Evolutionary conservation across 2,888 invertebrate genomes (phyloP), one percentile per base, ranked within the genome.

Genomic region (Minunthozetes semirufus): DNA sequence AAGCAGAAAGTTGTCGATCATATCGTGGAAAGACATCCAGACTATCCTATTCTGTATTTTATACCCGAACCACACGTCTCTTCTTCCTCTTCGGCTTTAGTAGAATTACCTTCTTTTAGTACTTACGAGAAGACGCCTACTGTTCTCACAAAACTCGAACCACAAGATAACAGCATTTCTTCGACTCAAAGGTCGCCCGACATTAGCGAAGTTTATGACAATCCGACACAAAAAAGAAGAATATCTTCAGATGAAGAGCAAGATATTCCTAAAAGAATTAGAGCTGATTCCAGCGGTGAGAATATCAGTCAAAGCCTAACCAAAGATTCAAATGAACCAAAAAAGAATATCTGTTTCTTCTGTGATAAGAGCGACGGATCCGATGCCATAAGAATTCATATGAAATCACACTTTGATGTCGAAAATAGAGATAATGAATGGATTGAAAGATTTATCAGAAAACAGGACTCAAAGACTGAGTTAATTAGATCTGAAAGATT

Each of bases 41-140:
- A 68, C 13, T 68, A 42, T 68, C 68, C 42, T 9, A 19, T 68
- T 3, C 38, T 68, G 8, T 68, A 68, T 42, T 68, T 42, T 15
- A 68, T 63, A 63, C 63, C 63, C 33, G 63, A 63, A 38, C 38
- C 63, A 6, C 29, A 29, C 2, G 13, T 63, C 8, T 38, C 33
- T 33, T 38, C 33, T 33, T 6, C 11, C 15, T 63, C 63, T 29
- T 29, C 63, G 8, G 1, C 33, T 63, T 33, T 15, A 9, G 5
- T 19, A 9, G 50, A 50, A n/a, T 38, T 29, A 33, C 27, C 25
- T 19, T 29, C 5, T 29, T 56, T 56, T 22, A 56, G 4, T n/a
- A 56, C 3, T 59, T 59, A 59, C 27, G 59, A 59, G 5, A 29
- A 61, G 1, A 27, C 4, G 2, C 2, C 38, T 29, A 5, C 17